Evolutionary conservation across 2,888 invertebrate genomes (phyloP).

Genomic region (Priapulus caudatus): DNA sequence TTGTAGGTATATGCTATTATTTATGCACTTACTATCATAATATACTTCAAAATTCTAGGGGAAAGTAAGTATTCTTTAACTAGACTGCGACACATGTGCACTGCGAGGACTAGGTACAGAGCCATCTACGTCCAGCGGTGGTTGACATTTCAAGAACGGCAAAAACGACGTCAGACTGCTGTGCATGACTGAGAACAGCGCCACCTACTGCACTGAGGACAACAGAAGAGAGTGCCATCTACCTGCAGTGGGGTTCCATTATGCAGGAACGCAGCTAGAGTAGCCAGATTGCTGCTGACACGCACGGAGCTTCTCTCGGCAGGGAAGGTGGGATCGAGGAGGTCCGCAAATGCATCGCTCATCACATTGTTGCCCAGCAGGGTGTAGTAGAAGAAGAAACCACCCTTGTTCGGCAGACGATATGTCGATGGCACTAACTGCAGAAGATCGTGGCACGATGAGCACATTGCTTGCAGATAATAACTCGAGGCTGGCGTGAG

Average conservation of each 20-base stretch:
- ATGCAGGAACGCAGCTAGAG: constrained; percentile 34
- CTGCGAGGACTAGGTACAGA: too few relatives aligned
- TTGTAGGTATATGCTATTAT: too few relatives aligned
- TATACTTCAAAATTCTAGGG: too few relatives aligned
- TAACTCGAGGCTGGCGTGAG: background rate
- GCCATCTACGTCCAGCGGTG: too few relatives aligned
- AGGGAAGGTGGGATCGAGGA: constrained; percentile 37
- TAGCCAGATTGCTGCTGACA: constrained; percentile 34
- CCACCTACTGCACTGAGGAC: too few relatives aligned
- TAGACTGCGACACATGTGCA: too few relatives aligned
- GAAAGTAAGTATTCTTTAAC: too few relatives aligned
- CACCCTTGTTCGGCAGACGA: constrained; percentile 19
- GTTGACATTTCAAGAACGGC: too few relatives aligned
- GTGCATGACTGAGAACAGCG: too few relatives aligned
- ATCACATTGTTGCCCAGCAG: constrained; percentile 40
- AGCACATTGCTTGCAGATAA: background rate
- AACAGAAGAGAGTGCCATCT: too few relatives aligned
- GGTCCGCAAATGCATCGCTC: constrained; percentile 37
- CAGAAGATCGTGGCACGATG: background rate
- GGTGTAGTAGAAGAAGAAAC: constrained; percentile 40
- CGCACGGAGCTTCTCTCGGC: constrained; percentile 40
- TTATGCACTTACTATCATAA: too few relatives aligned
- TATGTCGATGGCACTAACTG: constrained; percentile 1
- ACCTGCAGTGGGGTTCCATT: constrained; percentile 37
- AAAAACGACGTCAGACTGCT: too few relatives aligned